Base-by-base conservation (phyloP, 2,888 invertebrate genomes). In the Ypsolopha scabrella region DNA sequence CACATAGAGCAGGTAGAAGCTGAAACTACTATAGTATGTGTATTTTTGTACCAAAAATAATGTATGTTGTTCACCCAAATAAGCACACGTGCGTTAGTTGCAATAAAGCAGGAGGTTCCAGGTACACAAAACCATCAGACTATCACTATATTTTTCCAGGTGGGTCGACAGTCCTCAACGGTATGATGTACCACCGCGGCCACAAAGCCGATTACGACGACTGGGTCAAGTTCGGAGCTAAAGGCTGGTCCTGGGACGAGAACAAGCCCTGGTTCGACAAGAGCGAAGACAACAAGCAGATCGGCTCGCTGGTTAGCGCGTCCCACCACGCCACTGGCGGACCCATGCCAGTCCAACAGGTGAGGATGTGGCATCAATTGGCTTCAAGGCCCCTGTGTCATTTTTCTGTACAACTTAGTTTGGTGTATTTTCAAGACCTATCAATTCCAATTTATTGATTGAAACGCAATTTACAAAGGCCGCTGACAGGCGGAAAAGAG, bases 111-210 rank as follows among this genome's bases (percentile, higher is more conserved):
- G 24, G 24, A 2, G 4, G 24, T 24, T 24, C 24, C 4, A 24
- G 24, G 4, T 24, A 24, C 4, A 24, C 24, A 24, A 24, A 24
- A 24, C 2, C 24, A 24, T 4, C 2, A 11, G 14, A 51, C 24
- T 6, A 2, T 8, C n/a, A 39, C 39, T n/a, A n/a, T n/a, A n/a
- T 24, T n/a, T 39, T 34, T 6, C 69, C 82, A 61, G 94, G 94
- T 10, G 94, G 94, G 0, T 83, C 87, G 52, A 88, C 89, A 51
- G 89, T 91, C 0, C 85, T 93, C n/a, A 93, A 94, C 69, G 94
- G 94, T 6, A 94, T 94, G 94, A 93, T 92, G 89, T 94, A 93
- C 68, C 90, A 91, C 57, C 85, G 92, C 24, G 94, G 94, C 0
- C 91, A 92, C 61, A 78, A 88, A 0, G 87, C 79, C 7, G 94